Conservation (phyloP, 2,888 invertebrate species). For the Anarsia innoxiella region DNA sequence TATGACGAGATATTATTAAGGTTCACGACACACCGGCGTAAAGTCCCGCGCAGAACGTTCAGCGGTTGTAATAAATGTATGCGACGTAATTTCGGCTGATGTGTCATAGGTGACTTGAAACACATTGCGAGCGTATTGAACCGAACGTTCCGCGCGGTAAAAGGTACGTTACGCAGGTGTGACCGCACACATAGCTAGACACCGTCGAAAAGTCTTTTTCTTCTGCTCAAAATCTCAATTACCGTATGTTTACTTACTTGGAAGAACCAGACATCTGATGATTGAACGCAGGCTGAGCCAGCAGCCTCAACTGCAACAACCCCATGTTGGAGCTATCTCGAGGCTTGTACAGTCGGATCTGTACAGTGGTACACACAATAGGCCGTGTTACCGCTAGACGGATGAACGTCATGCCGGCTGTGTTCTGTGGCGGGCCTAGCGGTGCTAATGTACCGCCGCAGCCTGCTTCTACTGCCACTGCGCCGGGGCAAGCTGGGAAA, state of each 20-base stretch:
- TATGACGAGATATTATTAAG: too few relatives aligned
- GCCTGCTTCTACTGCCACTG: constrained; percentile 89
- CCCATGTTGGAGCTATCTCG: constrained; percentile 93
- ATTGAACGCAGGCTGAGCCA: constrained; percentile 88
- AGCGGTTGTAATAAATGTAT: too few relatives aligned
- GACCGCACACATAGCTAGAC: too few relatives aligned
- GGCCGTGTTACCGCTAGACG: constrained; percentile 87
- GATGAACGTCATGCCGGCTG: constrained; percentile 91
- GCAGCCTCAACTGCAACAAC: constrained; percentile 87
- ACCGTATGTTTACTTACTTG: constrained; percentile 32
- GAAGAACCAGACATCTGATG: constrained; percentile 38
- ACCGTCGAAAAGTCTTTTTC: too few relatives aligned
- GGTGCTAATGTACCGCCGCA: constrained; percentile 88
- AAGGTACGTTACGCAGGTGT: too few relatives aligned
- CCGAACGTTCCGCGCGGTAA: too few relatives aligned
- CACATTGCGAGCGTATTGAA: too few relatives aligned
- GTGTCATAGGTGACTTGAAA: too few relatives aligned
- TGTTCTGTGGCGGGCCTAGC: constrained; percentile 88
- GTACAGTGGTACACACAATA: constrained; percentile 89
- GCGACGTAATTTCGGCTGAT: too few relatives aligned
- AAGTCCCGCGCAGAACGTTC: too few relatives aligned
- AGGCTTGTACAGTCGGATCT: constrained; percentile 85
- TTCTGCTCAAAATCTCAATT: too few relatives aligned
- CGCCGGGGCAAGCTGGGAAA: constrained; percentile 86
- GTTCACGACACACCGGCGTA: too few relatives aligned